Evolutionary conservation across 1,140 invertebrate species (phyloP), one percentile per base, ranked within the genome.

Genomic region (Microvelia longipes): DNA sequence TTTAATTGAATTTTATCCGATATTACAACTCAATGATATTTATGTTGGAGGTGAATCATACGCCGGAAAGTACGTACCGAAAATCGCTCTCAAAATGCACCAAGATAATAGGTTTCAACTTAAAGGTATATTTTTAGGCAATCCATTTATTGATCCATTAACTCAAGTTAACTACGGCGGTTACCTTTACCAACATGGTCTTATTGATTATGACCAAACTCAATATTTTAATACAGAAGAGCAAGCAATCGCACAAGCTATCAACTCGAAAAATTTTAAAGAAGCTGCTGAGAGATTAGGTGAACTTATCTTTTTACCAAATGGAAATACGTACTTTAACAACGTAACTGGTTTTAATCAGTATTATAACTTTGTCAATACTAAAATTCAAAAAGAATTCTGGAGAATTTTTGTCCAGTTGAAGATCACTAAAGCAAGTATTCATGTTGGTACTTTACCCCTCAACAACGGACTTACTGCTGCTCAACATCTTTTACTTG

Each of bases 21-120:
- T 25, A 62, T 14, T 50, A 61, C 35, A 28, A 60, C 67, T 71
- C 0, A 73, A 74, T 62, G 69, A 70, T 66, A 91, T 92, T 74
- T 92, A 85, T 80, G 84, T 94, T 0, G 88, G 88, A 1, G 93
- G 92, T 0, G 92, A 95, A 80, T 94, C 91, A 15, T 95, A 94
- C 79, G 92, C 84, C 14, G 92, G 92, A 1, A 85, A 85, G 72
- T 85, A 84, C 75, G 79, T 84, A 0, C 91, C 91, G n/a, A 86
- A 89, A 0, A 77, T 92, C 19, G 85, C 85, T 0, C 85, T 90
- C 76, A 86, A 87, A 24, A 92, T 94, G 66, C 87, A 92, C 76
- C 81, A 82, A 72, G 83, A 87, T 35, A 73, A 81, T 5, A 86
- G 85, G 71, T 85, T 88, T 1, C 87, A 88, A 73, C 76, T 90